Evolutionary conservation across 2,113 vertebrate genomes (phyloP).

Genomic region (Gobiocypris rarus): DNA sequence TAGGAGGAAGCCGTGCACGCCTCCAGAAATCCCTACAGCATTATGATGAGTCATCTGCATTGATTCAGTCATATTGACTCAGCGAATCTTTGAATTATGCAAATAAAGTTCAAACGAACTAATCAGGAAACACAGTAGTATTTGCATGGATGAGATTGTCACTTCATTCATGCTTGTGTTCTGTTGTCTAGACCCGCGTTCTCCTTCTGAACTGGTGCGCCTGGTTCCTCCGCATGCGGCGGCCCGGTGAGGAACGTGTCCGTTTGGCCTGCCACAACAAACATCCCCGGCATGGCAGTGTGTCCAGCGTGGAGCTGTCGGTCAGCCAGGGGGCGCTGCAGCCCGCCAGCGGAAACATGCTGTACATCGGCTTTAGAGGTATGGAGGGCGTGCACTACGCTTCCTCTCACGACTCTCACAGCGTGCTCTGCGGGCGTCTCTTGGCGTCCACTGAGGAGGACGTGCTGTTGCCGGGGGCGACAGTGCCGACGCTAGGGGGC

Average conservation of each 20-base stretch:
- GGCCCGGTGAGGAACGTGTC: conserved; percentile 87
- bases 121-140: too few species aligned
- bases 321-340: conserved; percentile 73
- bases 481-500: conserved; percentile 63
- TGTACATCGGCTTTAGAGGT: conserved; percentile 86
- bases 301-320: conserved; percentile 86
- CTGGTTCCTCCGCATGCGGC: conserved; percentile 97
- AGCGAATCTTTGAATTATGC: neutral
- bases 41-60: neutral
- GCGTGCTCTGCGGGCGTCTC: conserved; percentile 83
- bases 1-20: neutral
- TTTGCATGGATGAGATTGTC: neutral
- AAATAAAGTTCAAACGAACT: neutral
- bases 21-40: neutral
- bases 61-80: neutral
- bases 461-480: conserved; percentile 76
- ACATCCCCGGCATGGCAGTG: conserved; percentile 75
- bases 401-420: conserved; percentile 82
- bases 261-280: conserved; percentile 82
- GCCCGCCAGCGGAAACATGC: conserved; percentile 83
- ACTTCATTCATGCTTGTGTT: neutral
- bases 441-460: conserved; percentile 78
- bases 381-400: conserved; percentile 85
- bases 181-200: conserved; percentile 82
- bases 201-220: conserved; percentile 96